Conservation (phyloP, 2,113 vertebrate genomes). For the Pteropus alecto region DNA sequence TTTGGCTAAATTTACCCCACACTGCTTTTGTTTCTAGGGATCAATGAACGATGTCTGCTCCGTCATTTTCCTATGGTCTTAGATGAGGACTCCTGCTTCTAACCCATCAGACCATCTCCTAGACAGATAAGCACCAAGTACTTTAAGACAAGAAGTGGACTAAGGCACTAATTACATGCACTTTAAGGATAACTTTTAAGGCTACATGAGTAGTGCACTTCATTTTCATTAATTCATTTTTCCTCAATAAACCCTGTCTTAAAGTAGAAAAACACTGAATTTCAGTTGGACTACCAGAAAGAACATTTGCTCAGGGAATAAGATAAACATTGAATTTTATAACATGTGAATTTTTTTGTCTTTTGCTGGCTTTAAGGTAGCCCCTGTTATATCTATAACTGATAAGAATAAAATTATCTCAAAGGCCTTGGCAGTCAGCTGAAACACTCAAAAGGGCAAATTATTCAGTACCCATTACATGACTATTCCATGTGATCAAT, state of each 20-base stretch:
- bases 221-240: neutral
- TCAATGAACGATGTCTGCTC: neutral
- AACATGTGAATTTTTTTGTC: neutral
- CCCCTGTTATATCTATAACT: neutral
- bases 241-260: neutral
- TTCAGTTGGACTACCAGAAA: neutral
- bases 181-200: neutral
- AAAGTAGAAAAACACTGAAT: neutral
- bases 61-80: neutral
- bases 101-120: neutral
- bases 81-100: neutral
- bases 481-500: neutral
- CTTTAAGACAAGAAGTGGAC: neutral
- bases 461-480: neutral
- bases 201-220: neutral
- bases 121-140: neutral
- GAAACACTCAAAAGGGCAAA: neutral
- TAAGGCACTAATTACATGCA: neutral
- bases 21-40: neutral
- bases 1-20: neutral
- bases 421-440: neutral
- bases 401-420: constrained; percentile 26
- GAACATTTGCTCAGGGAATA: neutral
- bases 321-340: neutral
- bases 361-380: neutral